Evolutionary conservation across 2,888 invertebrate genomes (phyloP), one percentile per base, ranked within the genome.

Genomic region (Argynnis bischoffii): DNA sequence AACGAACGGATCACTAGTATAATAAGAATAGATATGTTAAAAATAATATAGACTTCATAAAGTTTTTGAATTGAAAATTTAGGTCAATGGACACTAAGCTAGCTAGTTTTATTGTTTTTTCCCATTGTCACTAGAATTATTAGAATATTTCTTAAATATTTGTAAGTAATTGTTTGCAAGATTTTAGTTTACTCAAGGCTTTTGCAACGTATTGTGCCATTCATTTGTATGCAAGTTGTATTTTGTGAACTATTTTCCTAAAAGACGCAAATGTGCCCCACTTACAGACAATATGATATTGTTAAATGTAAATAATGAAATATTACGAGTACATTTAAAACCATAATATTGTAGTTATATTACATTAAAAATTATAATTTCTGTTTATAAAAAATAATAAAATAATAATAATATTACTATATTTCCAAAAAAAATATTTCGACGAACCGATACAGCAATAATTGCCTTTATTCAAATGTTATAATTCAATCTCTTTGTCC

Each of bases 171-270:
- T 69, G 55, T 61, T 61, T 47, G 2, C 18, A 18, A 51, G 47
- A 53, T 48, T 54, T 61, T 51, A 63, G 53, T 48, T 21, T 53
- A 57, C 56, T 41, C 53, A 35, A 50, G 57, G 18, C 26, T 56
- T 66, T 48, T 31, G 66, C 47, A 66, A 60, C 21, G 48, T 35
- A 65, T 70, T 70, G 64, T 67, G 35, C 21, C 35, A 16, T 31
- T 64, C 14, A 61, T 71, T 71, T 13, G 66, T 67, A 71, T 71
- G 69, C 69, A 21, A 31, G n/a, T 18, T 13, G 47, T 61, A 46
- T 63, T 64, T 67, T 56, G 64, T 64, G 67, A 31, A 50, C 46
- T 53, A 61, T 66, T 69, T 64, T 69, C 66, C 63, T 54, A 57
- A 47, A 66, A 51, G 14, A 61, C n/a, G 51, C 55, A 51, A 26